A percentile compares a stretch with the other conserved stretches of the same genome.
phyloP scores from a whole-genome alignment of 2,113 vertebrate species.

The Potamarius usumacintae region DNA sequence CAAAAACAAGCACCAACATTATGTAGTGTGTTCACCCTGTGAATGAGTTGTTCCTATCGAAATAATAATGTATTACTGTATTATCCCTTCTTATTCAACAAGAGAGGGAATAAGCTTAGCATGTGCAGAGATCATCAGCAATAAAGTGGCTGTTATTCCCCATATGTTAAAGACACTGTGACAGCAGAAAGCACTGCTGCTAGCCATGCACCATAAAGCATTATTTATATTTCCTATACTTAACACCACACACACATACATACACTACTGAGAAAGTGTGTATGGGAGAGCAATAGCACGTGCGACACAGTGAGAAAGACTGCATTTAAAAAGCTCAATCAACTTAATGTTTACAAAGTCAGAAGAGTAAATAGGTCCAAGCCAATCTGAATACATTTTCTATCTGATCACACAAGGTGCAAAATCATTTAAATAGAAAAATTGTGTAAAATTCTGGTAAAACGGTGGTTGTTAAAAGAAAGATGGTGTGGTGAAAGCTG shows the following conservation, averaged over 20 bases:
- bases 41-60: not conserved
- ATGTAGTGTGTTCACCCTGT: not conserved
- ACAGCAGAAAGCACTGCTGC: constrained; percentile 1
- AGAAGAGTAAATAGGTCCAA: not conserved
- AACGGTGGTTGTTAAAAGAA: not conserved
- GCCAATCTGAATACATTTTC: not conserved
- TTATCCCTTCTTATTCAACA: not conserved
- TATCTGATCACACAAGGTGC: not conserved
- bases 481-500: not conserved
- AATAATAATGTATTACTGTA: not conserved
- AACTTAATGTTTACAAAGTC: not conserved
- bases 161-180: not conserved
- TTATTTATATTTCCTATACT: constrained; percentile 2
- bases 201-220: not conserved
- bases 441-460: not conserved
- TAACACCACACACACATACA: not conserved
- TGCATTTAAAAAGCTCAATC: not conserved
- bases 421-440: not conserved
- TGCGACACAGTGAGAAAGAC: not conserved
- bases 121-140: not conserved
- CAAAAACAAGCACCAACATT: not conserved
- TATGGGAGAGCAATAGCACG: not conserved
- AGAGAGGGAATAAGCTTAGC: not conserved
- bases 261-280: not conserved
- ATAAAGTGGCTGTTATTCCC: not conserved